Percentiles rank a stretch among this genome's conserved stretches.
phyloP scores from a whole-genome alignment of 2,113 vertebrate genomes.

The Rallus limicola region DNA sequence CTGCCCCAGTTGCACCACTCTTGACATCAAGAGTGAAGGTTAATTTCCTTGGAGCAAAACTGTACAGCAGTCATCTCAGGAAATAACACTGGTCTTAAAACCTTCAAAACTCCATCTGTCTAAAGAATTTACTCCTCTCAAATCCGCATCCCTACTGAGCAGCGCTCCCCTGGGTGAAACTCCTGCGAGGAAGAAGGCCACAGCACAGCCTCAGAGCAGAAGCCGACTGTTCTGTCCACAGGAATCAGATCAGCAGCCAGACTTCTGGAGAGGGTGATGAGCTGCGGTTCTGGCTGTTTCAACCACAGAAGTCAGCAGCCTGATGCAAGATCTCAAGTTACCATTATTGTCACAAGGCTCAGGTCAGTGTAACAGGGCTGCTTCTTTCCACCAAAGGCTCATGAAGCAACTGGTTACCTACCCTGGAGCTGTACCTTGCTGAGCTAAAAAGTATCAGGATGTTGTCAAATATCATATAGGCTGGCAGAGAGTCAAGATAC shows the following conservation, averaged over 20 bases:
- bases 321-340: background rate
- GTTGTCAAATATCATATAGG: background rate
- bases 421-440: background rate
- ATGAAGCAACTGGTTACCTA: background rate
- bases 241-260: background rate
- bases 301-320: background rate
- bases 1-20: background rate
- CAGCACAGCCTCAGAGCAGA: background rate
- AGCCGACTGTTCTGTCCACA: background rate
- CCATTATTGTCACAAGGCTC: background rate
- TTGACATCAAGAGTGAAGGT: background rate
- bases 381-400: background rate
- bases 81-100: background rate
- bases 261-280: background rate
- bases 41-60: background rate
- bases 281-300: background rate
- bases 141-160: fast-evolving
- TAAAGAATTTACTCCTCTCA: background rate
- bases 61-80: background rate
- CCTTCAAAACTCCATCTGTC: background rate
- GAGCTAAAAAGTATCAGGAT: background rate
- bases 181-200: background rate
- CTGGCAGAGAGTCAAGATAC: background rate
- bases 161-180: background rate
- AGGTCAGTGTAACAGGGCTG: fast-evolving